These are phyloP conservation scores for Drymonia ruficornis DNA, from an alignment of 2,888 invertebrate genomes.

Conservation along the genomic window DNA sequence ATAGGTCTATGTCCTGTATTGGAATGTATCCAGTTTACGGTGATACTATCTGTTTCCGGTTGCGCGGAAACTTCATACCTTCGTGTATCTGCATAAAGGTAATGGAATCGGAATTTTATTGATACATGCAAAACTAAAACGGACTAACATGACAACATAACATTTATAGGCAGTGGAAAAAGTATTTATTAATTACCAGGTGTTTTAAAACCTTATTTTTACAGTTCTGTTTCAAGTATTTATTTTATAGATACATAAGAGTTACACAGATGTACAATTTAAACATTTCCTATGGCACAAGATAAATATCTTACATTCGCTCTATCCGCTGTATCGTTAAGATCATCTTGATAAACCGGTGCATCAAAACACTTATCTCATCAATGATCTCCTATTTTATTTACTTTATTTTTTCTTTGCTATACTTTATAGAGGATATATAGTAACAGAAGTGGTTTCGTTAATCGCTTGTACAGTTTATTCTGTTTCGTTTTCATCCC, in stretches of 20 bases:
- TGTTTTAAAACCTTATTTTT: not conserved
- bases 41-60: conserved; percentile 55
- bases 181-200: too few relatives aligned
- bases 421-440: not conserved
- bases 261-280: not conserved
- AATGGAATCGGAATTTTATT: not conserved
- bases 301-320: not conserved
- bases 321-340: not conserved
- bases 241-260: not conserved
- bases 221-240: too few relatives aligned
- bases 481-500: too few relatives aligned
- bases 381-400: not conserved
- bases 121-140: not conserved
- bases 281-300: not conserved
- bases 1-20: conserved; percentile 80
- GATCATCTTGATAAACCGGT: conserved; percentile 2
- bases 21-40: conserved; percentile 69
- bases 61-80: conserved; percentile 41
- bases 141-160: not conserved
- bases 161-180: not conserved
- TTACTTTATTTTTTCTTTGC: too few relatives aligned
- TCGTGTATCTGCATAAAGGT: conserved; percentile 9
- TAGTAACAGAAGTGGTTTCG: not conserved
- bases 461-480: not conserved
- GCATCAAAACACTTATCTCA: not conserved